Percentiles rank a stretch among this genome's conserved stretches.
phyloP scores from a whole-genome alignment of 92 coral and sea anemone species.

The Metridium senile region DNA sequence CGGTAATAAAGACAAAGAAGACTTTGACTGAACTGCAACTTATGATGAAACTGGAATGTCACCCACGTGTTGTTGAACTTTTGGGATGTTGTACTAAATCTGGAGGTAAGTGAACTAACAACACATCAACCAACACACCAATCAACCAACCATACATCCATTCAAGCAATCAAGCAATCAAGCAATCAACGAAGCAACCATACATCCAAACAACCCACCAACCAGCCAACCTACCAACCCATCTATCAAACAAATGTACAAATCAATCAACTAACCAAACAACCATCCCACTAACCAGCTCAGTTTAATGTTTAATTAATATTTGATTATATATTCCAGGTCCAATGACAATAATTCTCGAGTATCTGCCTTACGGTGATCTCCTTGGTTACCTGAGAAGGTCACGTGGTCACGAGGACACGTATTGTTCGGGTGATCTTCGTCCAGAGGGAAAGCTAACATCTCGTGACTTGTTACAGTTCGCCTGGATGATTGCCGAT shows the following conservation, averaged over 20 bases:
- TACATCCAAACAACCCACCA: too few relatives aligned
- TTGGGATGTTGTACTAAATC: slow-evolving; percentile 50
- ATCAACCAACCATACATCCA: too few relatives aligned
- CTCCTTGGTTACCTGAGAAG: slow-evolving; percentile 57
- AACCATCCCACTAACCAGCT: too few relatives aligned
- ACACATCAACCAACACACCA: too few relatives aligned
- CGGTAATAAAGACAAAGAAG: slow-evolving; percentile 29
- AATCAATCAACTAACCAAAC: too few relatives aligned
- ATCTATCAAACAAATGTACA: too few relatives aligned
- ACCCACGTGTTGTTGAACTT: slow-evolving; percentile 50
- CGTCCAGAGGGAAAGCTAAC: slow-evolving; percentile 40
- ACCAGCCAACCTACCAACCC: too few relatives aligned
- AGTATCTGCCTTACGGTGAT: slow-evolving; percentile 63
- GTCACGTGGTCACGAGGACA: slow-evolving; percentile 59
- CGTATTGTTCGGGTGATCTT: slow-evolving; percentile 55
- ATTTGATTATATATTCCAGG: not conserved
- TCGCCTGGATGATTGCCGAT: slow-evolving; percentile 80
- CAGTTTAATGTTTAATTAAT: too few relatives aligned
- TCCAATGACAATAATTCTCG: slow-evolving; percentile 1
- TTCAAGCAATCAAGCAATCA: too few relatives aligned
- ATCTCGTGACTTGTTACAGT: slow-evolving; percentile 30
- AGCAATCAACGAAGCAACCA: too few relatives aligned
- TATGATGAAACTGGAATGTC: slow-evolving; percentile 63
- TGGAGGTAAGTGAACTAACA: not conserved
- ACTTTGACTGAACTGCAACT: slow-evolving; percentile 49